A percentile compares a stretch with the other conserved stretches of the same genome.
phyloP scores from a whole-genome alignment of 2,888 invertebrate species.

The Crematogaster levior region DNA sequence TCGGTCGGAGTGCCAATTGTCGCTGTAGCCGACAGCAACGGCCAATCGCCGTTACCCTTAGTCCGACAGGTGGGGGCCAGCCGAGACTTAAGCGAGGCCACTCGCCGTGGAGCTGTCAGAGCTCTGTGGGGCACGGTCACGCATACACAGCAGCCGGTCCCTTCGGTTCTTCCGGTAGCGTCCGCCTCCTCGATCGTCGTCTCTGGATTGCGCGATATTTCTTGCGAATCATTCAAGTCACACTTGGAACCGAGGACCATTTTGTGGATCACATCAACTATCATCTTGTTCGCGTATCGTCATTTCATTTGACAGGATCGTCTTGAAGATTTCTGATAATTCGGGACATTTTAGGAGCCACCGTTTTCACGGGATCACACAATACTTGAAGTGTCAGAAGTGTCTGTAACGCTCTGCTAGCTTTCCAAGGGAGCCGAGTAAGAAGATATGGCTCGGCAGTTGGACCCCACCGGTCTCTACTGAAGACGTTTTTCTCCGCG shows the following conservation, averaged over 20 bases:
- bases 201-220: conserved; percentile 1
- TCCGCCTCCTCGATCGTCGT: conserved; percentile 29
- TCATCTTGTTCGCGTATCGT: background rate
- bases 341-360: background rate
- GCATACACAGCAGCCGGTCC: conserved; percentile 81
- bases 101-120: conserved; percentile 86
- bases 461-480: conserved; percentile 83
- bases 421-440: conserved; percentile 12
- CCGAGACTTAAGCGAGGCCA: conserved; percentile 85
- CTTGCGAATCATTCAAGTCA: background rate
- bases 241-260: background rate
- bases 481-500: conserved; percentile 65
- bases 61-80: conserved; percentile 81
- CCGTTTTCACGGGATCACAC: background rate
- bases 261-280: background rate
- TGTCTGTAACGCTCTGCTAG: conserved; percentile 42
- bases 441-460: conserved; percentile 76
- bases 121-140: conserved; percentile 86
- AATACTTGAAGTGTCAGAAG: conserved; percentile 27
- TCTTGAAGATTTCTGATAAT: conserved; percentile 20
- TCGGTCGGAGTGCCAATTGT: conserved; percentile 80
- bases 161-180: conserved; percentile 73
- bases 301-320: background rate
- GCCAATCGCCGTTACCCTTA: conserved; percentile 80
- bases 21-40: conserved; percentile 78